These are phyloP conservation scores for Calliphora vomitoria DNA, from an alignment of 2,888 invertebrate species.

Conservation along the genomic window DNA sequence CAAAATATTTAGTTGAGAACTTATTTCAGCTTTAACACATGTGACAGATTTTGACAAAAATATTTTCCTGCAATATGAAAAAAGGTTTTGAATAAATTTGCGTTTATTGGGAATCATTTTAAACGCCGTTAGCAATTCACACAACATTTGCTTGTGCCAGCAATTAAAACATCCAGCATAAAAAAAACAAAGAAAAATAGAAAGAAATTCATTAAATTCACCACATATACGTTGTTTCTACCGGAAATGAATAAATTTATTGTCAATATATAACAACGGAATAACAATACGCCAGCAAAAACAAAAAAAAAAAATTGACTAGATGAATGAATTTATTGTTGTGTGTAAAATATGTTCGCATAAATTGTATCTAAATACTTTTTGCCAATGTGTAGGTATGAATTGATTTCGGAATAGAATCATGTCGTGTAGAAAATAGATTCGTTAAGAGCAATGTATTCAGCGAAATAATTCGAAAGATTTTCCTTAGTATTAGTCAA, in stretches of 20 bases:
- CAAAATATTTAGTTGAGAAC: too few relatives aligned
- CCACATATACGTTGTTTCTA: slow-evolving; percentile 6
- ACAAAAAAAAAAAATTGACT: background rate
- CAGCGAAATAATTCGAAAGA: background rate
- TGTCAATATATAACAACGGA: slow-evolving; percentile 55
- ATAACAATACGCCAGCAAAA: slow-evolving; percentile 29
- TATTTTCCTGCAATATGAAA: background rate
- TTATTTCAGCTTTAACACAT: too few relatives aligned
- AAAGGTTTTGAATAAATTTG: background rate
- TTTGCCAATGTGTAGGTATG: background rate
- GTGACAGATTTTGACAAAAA: background rate
- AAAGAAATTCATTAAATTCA: slow-evolving; percentile 16
- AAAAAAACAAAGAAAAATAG: background rate
- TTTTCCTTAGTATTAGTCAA: background rate
- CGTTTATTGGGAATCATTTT: background rate
- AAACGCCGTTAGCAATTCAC: background rate
- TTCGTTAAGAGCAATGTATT: background rate
- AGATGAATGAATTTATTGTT: slow-evolving; percentile 23
- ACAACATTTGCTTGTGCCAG: background rate
- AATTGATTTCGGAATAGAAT: background rate
- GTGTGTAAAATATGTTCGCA: slow-evolving; percentile 31
- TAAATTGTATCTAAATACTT: slow-evolving; percentile 22
- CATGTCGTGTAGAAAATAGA: slow-evolving; percentile 1
- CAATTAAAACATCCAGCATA: slow-evolving; percentile 15
- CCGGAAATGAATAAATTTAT: slow-evolving; percentile 71